A percentile compares a stretch with the other conserved stretches of the same genome.
These are phyloP conservation scores for Podiceps cristatus DNA, from an alignment of 2,113 vertebrate species.

Conservation along the genomic window DNA sequence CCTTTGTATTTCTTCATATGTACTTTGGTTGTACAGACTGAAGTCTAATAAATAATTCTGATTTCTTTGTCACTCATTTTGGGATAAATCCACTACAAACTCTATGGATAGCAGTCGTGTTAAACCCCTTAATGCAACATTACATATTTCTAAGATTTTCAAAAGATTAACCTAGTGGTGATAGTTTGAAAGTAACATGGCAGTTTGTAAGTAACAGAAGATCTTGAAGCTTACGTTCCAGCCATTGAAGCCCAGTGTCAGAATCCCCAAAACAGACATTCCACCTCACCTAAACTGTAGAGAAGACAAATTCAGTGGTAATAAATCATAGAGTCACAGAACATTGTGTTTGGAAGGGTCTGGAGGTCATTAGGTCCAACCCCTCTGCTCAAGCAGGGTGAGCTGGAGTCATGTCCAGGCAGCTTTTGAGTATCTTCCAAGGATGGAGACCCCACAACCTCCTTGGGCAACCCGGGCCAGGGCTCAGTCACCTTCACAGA, in stretches of 20 bases:
- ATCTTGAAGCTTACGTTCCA: not conserved
- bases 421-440: not conserved
- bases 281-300: not conserved
- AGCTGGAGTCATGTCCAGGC: not conserved
- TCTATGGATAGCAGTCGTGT: not conserved
- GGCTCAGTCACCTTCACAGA: not conserved
- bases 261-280: not conserved
- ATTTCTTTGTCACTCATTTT: not conserved
- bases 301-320: not conserved
- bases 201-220: not conserved
- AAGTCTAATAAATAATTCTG: not conserved
- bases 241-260: not conserved
- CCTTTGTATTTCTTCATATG: not conserved
- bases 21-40: not conserved
- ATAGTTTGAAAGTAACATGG: not conserved
- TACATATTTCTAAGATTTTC: not conserved
- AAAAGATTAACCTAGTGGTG: not conserved
- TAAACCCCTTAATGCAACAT: not conserved
- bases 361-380: not conserved
- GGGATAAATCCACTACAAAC: not conserved
- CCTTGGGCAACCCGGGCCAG: not conserved
- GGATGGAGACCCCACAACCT: not conserved
- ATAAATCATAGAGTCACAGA: not conserved
- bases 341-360: fast-evolving
- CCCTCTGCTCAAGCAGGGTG: not conserved